Conservation (phyloP, 2,888 invertebrate genomes). For the Athalia cordata region DNA sequence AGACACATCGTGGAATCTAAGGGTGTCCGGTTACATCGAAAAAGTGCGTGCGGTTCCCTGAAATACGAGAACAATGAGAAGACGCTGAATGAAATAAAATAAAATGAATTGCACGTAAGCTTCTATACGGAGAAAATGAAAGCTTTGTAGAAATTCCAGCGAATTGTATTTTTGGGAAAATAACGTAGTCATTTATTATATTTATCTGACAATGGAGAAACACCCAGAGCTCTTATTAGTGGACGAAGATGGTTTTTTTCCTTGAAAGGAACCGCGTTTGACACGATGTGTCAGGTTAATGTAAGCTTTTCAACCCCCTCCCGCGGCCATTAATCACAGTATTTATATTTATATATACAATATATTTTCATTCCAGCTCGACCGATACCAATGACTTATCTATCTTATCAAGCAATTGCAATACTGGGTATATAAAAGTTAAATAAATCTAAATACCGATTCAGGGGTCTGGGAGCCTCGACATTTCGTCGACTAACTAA, state of each 20-base stretch:
- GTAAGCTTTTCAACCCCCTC: not conserved
- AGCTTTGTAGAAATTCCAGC: not conserved
- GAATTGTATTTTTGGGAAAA: not conserved
- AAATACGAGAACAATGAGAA: not conserved
- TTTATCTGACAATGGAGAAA: not conserved
- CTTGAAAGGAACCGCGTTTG: not conserved
- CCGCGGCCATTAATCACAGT: not conserved
- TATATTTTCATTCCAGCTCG: not conserved
- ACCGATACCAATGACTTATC: not conserved
- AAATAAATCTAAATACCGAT: constrained; percentile 15
- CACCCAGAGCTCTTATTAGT: not conserved
- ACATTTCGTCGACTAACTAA: constrained; percentile 28
- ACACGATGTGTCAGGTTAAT: constrained; percentile 5
- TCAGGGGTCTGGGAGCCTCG: constrained; percentile 6
- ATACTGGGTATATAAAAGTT: not conserved
- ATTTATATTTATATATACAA: not conserved
- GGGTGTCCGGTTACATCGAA: too few relatives aligned
- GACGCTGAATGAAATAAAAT: too few relatives aligned
- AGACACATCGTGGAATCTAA: not conserved
- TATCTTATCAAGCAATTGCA: too few relatives aligned
- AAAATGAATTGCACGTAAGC: not conserved
- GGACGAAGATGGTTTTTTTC: constrained; percentile 1
- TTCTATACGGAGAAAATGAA: not conserved
- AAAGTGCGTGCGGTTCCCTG: not conserved
- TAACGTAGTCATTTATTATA: constrained; percentile 1